A percentile compares a stretch with the other conserved stretches of the same genome.
Evolutionary conservation across 1,140 invertebrate species (phyloP).

Genomic region (Holotrichia oblita): DNA sequence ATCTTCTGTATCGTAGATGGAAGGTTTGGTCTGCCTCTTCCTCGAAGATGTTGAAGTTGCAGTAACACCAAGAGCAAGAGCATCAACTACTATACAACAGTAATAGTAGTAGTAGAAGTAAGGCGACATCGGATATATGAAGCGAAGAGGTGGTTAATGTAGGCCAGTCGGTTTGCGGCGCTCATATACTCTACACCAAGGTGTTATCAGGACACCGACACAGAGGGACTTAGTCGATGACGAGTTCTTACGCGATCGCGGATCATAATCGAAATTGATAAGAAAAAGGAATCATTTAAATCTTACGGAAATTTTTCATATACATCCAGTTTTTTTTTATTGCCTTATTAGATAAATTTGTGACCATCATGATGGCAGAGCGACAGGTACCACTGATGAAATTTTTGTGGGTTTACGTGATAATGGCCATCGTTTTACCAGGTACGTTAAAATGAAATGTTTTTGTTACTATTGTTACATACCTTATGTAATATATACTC

Average conservation of each 20-base stretch:
- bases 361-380: neutral
- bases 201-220: slow-evolving; percentile 24
- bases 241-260: slow-evolving; percentile 25
- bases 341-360: neutral
- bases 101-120: slow-evolving; percentile 26
- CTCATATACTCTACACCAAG: slow-evolving; percentile 42
- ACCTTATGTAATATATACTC: neutral
- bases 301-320: too few species aligned
- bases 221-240: slow-evolving; percentile 32
- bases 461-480: neutral
- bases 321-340: too few species aligned
- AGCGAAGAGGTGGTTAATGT: slow-evolving; percentile 45
- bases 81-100: neutral
- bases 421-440: slow-evolving; percentile 35
- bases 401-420: slow-evolving; percentile 36
- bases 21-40: neutral
- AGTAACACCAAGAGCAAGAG: slow-evolving; percentile 14
- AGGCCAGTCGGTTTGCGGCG: slow-evolving; percentile 44
- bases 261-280: neutral
- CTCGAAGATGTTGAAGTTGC: neutral
- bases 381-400: neutral
- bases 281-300: too few species aligned
- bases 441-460: slow-evolving; percentile 1
- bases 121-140: slow-evolving; percentile 36
- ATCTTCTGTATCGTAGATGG: neutral